Percentiles rank a stretch among this genome's conserved stretches.
Evolutionary conservation across 1,140 invertebrate species (phyloP).

Genomic region (Papilio aristodemus): DNA sequence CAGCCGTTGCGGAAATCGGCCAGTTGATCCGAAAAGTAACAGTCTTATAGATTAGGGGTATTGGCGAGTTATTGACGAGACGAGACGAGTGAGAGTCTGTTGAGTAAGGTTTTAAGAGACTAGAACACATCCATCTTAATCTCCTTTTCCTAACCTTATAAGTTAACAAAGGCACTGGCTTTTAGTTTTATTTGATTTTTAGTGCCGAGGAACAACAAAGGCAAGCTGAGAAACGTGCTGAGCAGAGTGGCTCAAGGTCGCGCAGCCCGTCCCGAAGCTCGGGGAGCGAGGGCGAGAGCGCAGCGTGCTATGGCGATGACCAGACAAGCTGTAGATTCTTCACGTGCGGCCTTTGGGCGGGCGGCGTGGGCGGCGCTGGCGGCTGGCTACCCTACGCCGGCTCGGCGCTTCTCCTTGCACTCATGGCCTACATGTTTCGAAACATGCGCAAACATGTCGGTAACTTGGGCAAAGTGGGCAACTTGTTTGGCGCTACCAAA

Average conservation of each 20-base stretch:
- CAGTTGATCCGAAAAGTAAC: too few relatives aligned
- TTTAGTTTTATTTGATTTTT: too few relatives aligned
- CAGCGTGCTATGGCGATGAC: neutral
- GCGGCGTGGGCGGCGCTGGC: constrained; percentile 4
- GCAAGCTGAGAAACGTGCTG: neutral
- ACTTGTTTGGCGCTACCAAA: neutral
- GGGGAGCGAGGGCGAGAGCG: neutral
- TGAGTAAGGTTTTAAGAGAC: too few relatives aligned
- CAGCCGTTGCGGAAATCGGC: too few relatives aligned
- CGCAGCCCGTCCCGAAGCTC: neutral
- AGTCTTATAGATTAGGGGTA: too few relatives aligned
- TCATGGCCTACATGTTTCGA: constrained; percentile 3
- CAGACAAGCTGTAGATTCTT: neutral
- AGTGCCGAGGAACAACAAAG: constrained; percentile 25
- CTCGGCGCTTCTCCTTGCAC: constrained; percentile 3
- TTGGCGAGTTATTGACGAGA: too few relatives aligned
- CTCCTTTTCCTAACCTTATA: too few relatives aligned
- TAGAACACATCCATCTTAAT: too few relatives aligned
- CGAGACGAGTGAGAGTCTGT: too few relatives aligned
- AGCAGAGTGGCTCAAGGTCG: neutral
- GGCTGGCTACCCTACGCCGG: constrained; percentile 16
- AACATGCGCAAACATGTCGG: neutral
- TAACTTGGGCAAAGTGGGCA: neutral
- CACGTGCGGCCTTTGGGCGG: constrained; percentile 16
- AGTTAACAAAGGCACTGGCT: too few relatives aligned